Conservation (phyloP, 2,113 vertebrate genomes). For the Laticauda laticaudata region DNA sequence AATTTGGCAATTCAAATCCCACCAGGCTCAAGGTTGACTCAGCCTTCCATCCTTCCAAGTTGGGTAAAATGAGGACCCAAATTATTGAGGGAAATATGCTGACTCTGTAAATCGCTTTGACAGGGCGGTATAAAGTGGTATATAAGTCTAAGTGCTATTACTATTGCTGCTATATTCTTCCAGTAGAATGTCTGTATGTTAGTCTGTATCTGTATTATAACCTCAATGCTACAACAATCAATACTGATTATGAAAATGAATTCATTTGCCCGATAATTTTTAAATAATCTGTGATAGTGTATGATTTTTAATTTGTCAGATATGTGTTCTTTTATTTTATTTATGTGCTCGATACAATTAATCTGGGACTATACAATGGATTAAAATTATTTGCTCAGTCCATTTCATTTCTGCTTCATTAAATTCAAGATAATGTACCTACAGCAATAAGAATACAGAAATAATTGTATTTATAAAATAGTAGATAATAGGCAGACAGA, state of each 20-base stretch:
- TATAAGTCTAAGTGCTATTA: no score
- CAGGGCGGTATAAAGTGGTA: no score
- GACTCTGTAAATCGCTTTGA: no score
- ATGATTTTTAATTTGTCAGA: neutral
- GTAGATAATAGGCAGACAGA: neutral
- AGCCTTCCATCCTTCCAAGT: no score
- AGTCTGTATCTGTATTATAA: neutral
- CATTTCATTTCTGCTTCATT: neutral
- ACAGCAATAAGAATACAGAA: neutral
- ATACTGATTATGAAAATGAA: neutral
- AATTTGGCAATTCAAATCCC: no score
- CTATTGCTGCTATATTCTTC: neutral
- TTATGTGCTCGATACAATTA: neutral
- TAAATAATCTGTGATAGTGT: neutral
- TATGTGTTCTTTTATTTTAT: neutral
- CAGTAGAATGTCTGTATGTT: neutral
- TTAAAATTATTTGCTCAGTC: neutral
- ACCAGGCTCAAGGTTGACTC: no score
- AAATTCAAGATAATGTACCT: neutral
- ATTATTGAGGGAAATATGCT: no score
- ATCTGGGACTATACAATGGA: neutral
- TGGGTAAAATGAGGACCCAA: no score
- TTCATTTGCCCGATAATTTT: neutral
- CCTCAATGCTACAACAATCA: slow-evolving; percentile 6
- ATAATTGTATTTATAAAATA: neutral